Percentiles rank a stretch among this genome's conserved stretches.
phyloP scores from a whole-genome alignment of 2,113 vertebrate species.

The Lanius ludovicianus region DNA sequence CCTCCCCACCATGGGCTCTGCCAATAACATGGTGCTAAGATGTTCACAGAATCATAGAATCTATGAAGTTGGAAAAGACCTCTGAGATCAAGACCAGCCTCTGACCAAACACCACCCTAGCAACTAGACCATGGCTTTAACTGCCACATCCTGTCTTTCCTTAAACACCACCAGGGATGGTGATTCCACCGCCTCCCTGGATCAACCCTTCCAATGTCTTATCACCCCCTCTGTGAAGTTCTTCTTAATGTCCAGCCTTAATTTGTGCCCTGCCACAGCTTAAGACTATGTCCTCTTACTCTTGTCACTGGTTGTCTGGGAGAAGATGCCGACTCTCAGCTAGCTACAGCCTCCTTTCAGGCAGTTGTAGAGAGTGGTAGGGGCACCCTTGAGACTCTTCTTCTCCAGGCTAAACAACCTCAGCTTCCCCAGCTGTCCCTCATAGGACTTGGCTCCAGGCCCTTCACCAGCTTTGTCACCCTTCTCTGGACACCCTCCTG shows the following conservation, averaged over 20 bases:
- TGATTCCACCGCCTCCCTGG: fast-evolving
- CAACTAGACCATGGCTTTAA: neutral
- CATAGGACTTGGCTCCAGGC: neutral
- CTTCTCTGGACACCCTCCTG: neutral
- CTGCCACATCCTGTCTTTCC: neutral
- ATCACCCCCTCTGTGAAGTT: neutral
- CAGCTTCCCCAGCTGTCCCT: neutral
- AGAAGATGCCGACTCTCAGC: neutral
- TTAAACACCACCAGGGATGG: neutral
- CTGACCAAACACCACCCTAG: neutral
- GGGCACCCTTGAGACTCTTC: too few species aligned
- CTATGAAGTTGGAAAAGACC: neutral
- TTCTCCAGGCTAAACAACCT: neutral
- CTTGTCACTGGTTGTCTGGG: too few species aligned
- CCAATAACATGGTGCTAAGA: fast-evolving
- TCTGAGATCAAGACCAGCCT: neutral
- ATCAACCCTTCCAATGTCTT: fast-evolving
- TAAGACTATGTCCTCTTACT: neutral
- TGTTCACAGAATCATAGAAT: neutral
- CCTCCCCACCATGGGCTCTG: fast-evolving
- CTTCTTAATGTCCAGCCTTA: neutral
- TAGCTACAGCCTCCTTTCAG: neutral
- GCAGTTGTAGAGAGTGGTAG: too few species aligned
- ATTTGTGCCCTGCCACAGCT: neutral
- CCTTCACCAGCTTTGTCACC: neutral